These are phyloP conservation scores for Phoenoteleia sp. DNA, from an alignment of 2,888 invertebrate species.

Conservation along the genomic window DNA sequence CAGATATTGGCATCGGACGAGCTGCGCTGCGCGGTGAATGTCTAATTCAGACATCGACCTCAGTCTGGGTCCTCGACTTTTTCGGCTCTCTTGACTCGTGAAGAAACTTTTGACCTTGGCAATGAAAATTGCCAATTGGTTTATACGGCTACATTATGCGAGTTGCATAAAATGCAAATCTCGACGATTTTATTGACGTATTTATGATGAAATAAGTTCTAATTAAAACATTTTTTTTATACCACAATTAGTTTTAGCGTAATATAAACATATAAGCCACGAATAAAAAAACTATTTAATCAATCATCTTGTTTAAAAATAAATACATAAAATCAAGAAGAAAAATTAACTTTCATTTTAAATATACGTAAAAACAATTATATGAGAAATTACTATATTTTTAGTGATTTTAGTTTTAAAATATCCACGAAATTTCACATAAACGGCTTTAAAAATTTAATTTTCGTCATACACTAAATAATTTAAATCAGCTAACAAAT, in stretches of 20 bases:
- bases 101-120: constrained; percentile 66
- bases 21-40: constrained; percentile 76
- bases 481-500: too few relatives aligned
- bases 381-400: too few relatives aligned
- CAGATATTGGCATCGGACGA: constrained; percentile 75
- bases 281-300: background rate
- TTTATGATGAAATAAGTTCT: background rate
- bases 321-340: too few relatives aligned
- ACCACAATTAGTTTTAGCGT: constrained; percentile 24
- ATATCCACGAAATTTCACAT: too few relatives aligned
- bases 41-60: constrained; percentile 80
- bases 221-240: constrained; percentile 49
- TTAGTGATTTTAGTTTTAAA: too few relatives aligned
- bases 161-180: constrained; percentile 57
- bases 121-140: constrained; percentile 61
- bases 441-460: too few relatives aligned
- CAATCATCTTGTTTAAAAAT: background rate
- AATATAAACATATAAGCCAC: constrained; percentile 9
- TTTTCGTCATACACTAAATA: too few relatives aligned
- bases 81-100: constrained; percentile 56
- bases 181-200: background rate
- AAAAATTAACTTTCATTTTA: too few relatives aligned
- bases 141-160: constrained; percentile 46
- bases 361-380: too few relatives aligned
- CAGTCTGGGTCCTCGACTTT: constrained; percentile 67